These are phyloP conservation scores for Danaus chrysippus DNA, from an alignment of 2,888 invertebrate species.

Conservation along the genomic window DNA sequence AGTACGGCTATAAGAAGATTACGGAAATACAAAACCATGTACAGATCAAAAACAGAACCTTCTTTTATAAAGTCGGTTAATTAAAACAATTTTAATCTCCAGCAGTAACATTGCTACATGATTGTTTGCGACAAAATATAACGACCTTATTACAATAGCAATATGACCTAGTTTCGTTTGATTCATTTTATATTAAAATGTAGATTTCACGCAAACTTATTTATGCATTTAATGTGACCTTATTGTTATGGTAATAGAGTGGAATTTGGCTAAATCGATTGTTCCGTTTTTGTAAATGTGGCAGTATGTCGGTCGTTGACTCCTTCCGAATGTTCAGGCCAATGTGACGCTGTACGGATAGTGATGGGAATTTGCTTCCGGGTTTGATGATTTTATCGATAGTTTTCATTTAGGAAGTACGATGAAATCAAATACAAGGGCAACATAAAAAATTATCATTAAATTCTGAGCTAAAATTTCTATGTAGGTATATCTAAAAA, in stretches of 20 bases:
- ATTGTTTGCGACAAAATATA: background rate
- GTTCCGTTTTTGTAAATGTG: slow-evolving; percentile 48
- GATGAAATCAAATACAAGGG: no score
- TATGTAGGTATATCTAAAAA: no score
- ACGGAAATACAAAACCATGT: no score
- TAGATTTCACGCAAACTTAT: background rate
- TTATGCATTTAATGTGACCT: background rate
- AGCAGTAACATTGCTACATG: no score
- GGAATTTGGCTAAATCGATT: slow-evolving; percentile 30
- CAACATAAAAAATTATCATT: no score
- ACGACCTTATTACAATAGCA: slow-evolving; percentile 1
- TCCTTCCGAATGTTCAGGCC: slow-evolving; percentile 53
- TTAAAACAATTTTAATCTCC: no score
- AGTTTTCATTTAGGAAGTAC: slow-evolving; percentile 27
- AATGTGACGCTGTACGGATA: slow-evolving; percentile 15
- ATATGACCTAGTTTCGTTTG: background rate
- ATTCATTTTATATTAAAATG: slow-evolving; percentile 8
- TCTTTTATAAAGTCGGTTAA: no score
- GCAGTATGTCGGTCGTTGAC: slow-evolving; percentile 71
- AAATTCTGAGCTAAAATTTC: no score
- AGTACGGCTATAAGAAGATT: no score
- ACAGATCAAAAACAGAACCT: no score
- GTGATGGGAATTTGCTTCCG: slow-evolving; percentile 25
- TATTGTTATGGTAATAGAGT: slow-evolving; percentile 30
- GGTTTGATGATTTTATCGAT: slow-evolving; percentile 17